phyloP scores from a whole-genome alignment of 1,140 invertebrate genomes.

The Drosophila ercepeae region DNA sequence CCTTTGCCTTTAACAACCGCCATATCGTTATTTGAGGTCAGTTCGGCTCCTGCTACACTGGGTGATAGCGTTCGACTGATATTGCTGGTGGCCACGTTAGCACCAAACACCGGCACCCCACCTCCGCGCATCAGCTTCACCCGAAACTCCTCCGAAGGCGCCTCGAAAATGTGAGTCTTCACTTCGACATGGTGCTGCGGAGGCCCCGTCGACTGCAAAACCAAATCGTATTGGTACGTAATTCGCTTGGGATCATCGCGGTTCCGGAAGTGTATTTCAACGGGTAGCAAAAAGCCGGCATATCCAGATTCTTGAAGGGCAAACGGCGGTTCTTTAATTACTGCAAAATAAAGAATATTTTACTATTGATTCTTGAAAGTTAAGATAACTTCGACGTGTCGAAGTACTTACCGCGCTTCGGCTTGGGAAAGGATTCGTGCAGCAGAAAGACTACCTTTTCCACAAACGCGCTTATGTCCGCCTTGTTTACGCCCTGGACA shows the following conservation, averaged over 20 bases:
- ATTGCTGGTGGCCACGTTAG: conserved; percentile 42
- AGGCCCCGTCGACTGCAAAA: conserved; percentile 89
- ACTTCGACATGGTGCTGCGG: conserved; percentile 90
- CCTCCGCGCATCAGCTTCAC: conserved; percentile 94
- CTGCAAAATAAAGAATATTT: conserved; percentile 85
- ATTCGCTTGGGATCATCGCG: conserved; percentile 96
- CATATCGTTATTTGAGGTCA: conserved; percentile 33
- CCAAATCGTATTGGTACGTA: conserved; percentile 93
- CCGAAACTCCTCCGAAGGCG: conserved; percentile 94
- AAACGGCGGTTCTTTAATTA: conserved; percentile 96
- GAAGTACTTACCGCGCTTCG: conserved; percentile 89
- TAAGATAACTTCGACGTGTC: too few relatives aligned
- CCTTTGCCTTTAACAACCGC: conserved; percentile 88
- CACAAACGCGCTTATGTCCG: conserved; percentile 94
- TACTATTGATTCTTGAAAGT: background rate
- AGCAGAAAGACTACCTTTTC: conserved; percentile 97
- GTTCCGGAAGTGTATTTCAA: conserved; percentile 96
- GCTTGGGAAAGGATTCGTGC: conserved; percentile 96
- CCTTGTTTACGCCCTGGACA: conserved; percentile 93
- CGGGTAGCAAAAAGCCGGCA: conserved; percentile 95
- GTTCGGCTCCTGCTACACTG: conserved; percentile 32
- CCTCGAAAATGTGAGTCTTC: conserved; percentile 84
- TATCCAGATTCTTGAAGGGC: conserved; percentile 95
- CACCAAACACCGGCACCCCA: conserved; percentile 85
- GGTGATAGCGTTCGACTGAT: conserved; percentile 54